phyloP scores from a whole-genome alignment of 2,797 vertebrate genomes.

The Lagorchestes hirsutus region DNA sequence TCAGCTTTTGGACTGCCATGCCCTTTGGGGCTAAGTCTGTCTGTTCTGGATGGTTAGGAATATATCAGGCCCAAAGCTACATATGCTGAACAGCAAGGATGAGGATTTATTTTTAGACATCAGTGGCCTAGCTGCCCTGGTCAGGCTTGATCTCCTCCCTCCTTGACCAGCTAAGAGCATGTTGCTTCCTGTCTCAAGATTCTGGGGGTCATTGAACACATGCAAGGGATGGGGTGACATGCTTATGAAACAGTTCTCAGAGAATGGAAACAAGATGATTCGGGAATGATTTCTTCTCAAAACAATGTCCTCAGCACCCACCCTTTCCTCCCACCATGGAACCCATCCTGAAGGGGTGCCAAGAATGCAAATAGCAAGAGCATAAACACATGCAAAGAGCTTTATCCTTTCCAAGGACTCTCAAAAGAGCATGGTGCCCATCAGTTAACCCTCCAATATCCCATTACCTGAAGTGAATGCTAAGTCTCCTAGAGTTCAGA shows the following conservation, averaged over 20 bases:
- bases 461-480: slow-evolving; percentile 66
- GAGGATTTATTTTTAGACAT: slow-evolving; percentile 71
- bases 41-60: slow-evolving; percentile 27
- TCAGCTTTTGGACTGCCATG: neutral
- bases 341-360: slow-evolving; percentile 64
- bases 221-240: slow-evolving; percentile 58
- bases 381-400: slow-evolving; percentile 56
- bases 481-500: neutral
- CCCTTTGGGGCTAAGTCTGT: neutral
- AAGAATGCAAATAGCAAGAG: slow-evolving; percentile 63
- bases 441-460: slow-evolving; percentile 49
- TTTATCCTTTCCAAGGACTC: slow-evolving; percentile 45
- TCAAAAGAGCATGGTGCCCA: slow-evolving; percentile 28
- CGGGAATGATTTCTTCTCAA: slow-evolving; percentile 64
- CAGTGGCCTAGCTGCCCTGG: slow-evolving; percentile 41
- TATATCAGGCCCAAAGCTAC: neutral
- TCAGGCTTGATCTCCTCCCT: slow-evolving; percentile 54
- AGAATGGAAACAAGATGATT: slow-evolving; percentile 76
- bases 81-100: slow-evolving; percentile 60
- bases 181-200: slow-evolving; percentile 74
- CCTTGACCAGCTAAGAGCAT: slow-evolving; percentile 66
- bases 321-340: slow-evolving; percentile 70
- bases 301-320: slow-evolving; percentile 74
- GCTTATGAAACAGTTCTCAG: slow-evolving; percentile 71
- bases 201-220: slow-evolving; percentile 61